phyloP scores from a whole-genome alignment of 2,113 vertebrate species.

The Spea multiplicata region DNA sequence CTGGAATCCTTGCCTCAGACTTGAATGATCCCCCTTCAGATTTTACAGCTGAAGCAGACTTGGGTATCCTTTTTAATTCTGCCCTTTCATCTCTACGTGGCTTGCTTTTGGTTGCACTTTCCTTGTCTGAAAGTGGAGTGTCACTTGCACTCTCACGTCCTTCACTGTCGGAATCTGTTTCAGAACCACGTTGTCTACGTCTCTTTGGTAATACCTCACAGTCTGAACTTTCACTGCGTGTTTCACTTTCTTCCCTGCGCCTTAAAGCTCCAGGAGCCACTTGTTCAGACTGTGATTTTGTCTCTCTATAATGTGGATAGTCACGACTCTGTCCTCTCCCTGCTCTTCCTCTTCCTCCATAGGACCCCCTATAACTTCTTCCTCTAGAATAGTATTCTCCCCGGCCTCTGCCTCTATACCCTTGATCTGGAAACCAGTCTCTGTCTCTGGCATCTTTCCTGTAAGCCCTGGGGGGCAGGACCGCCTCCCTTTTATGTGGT shows the following conservation, averaged over 20 bases:
- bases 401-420: constrained; percentile 85
- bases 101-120: constrained; percentile 83
- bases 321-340: constrained; percentile 84
- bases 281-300: constrained; percentile 77
- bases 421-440: constrained; percentile 87
- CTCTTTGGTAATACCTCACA: constrained; percentile 94
- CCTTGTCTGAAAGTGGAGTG: constrained; percentile 86
- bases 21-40: constrained; percentile 62
- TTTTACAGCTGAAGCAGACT: constrained; percentile 63
- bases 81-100: constrained; percentile 71
- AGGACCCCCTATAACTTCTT: constrained; percentile 90
- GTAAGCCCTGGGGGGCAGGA: constrained; percentile 78
- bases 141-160: constrained; percentile 92
- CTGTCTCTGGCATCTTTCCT: constrained; percentile 85
- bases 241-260: constrained; percentile 93
- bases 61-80: constrained; percentile 66
- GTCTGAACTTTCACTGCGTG: constrained; percentile 96
- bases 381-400: constrained; percentile 97
- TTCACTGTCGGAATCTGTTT: constrained; percentile 96
- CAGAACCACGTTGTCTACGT: constrained; percentile 84
- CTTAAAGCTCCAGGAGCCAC: constrained; percentile 68
- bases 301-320: constrained; percentile 86
- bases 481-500: constrained; percentile 73
- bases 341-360: constrained; percentile 82
- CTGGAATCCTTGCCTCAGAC: constrained; percentile 63